Percentiles rank a stretch among this genome's conserved stretches.
Conservation (phyloP, 2,113 vertebrate genomes). For the Lathamus discolor region DNA sequence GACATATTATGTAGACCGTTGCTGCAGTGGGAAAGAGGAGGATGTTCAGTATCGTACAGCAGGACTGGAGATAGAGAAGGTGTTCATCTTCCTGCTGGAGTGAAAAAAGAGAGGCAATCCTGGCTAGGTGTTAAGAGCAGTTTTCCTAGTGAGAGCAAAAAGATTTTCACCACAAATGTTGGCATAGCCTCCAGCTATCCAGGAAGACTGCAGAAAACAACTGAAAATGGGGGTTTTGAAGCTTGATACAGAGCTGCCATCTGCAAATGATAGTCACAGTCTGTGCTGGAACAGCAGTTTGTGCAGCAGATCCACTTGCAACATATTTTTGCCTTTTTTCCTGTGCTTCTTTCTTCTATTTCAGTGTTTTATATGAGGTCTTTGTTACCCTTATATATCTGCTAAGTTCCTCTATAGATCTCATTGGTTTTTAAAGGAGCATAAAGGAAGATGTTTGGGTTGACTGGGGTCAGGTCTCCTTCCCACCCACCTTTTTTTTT, state of each 20-base stretch:
- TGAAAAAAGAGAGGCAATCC: not conserved
- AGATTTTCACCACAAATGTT: not conserved
- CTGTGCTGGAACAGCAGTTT: not conserved
- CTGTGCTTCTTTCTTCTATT: not conserved
- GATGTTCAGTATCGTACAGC: fast-evolving
- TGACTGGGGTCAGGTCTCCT: not conserved
- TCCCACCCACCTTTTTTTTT: not conserved
- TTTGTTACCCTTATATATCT: not conserved
- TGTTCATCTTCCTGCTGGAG: not conserved
- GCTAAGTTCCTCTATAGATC: not conserved
- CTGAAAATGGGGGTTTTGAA: not conserved
- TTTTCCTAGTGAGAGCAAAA: not conserved
- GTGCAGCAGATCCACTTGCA: not conserved
- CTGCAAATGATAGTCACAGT: not conserved
- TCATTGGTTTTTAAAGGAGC: not conserved
- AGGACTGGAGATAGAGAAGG: not conserved
- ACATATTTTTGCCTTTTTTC: not conserved
- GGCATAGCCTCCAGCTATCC: not conserved
- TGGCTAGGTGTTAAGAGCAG: not conserved
- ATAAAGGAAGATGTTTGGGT: not conserved
- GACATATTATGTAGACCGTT: not conserved
- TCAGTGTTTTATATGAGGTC: not conserved
- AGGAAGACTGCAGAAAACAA: not conserved
- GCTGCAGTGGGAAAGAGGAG: not conserved
- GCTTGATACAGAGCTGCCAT: not conserved